phyloP scores from a whole-genome alignment of 2,888 invertebrate species.

The Sacculina carcini region DNA sequence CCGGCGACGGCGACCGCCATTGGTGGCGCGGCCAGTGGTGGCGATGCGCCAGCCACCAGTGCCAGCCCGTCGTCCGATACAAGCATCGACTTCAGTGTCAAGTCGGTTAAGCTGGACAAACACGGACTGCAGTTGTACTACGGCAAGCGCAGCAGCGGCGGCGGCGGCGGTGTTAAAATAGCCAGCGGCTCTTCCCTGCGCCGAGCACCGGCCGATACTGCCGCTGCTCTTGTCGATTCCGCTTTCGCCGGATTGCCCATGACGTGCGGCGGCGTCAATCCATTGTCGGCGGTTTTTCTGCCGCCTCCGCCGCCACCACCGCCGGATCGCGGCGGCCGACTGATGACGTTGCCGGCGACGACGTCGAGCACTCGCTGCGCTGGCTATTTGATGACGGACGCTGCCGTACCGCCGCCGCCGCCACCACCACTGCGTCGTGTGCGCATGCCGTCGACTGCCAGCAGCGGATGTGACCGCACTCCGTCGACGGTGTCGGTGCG shows the following conservation, averaged over 20 bases:
- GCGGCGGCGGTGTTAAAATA: no score
- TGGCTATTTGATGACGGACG: neutral
- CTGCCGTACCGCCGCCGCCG: neutral
- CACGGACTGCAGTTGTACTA: constrained; percentile 12
- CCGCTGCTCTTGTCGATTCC: neutral
- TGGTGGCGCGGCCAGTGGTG: no score
- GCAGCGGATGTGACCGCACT: neutral
- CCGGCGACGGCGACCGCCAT: constrained; percentile 25
- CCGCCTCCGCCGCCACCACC: no score
- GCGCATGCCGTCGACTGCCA: constrained; percentile 5
- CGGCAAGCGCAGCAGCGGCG: no score
- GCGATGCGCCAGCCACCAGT: constrained; percentile 26
- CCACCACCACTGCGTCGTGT: neutral
- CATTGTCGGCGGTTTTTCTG: no score
- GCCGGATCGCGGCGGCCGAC: no score
- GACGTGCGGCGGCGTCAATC: no score
- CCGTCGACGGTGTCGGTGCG: neutral
- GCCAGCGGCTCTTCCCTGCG: no score
- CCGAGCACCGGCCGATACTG: no score
- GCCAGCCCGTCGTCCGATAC: constrained; percentile 24
- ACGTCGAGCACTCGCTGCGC: no score
- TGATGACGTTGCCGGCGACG: no score
- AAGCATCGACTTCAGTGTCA: constrained; percentile 28
- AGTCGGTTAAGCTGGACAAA: constrained; percentile 22
- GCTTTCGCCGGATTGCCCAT: neutral